These are phyloP conservation scores for Tinea semifulvella DNA, from an alignment of 2,888 invertebrate genomes.

Conservation along the genomic window DNA sequence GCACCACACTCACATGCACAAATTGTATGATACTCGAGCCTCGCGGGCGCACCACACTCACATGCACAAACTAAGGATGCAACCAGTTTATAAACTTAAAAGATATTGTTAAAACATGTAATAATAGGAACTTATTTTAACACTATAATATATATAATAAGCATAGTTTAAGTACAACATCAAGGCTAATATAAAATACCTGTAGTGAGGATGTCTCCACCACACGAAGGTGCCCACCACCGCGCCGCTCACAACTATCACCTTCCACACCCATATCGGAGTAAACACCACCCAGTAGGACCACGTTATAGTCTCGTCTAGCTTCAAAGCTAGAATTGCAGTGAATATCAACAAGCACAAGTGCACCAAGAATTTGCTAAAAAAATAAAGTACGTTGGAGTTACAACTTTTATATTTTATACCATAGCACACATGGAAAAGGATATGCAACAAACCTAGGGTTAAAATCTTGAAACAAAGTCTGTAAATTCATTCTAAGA, in stretches of 20 bases:
- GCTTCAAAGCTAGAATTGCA: slow-evolving; percentile 85
- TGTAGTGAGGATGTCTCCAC: slow-evolving; percentile 96
- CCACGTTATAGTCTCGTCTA: slow-evolving; percentile 91
- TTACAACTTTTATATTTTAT: not conserved
- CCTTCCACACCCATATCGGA: slow-evolving; percentile 98
- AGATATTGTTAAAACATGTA: too few species aligned
- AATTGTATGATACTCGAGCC: too few species aligned
- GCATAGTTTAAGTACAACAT: too few species aligned
- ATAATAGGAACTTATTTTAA: too few species aligned
- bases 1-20: too few species aligned
- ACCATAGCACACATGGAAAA: too few species aligned
- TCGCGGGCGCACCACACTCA: too few species aligned
- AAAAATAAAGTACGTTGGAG: slow-evolving; percentile 46
- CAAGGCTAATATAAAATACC: slow-evolving; percentile 56
- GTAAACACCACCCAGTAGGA: slow-evolving; percentile 96
- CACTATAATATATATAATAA: too few species aligned
- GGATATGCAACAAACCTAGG: slow-evolving; percentile 76
- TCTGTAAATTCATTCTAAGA: slow-evolving; percentile 84
- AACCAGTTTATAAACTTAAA: too few species aligned
- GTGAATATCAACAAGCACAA: slow-evolving; percentile 92
- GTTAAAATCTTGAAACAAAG: slow-evolving; percentile 90
- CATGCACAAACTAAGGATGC: too few species aligned
- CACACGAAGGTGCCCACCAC: slow-evolving; percentile 93
- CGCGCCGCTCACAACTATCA: slow-evolving; percentile 89
- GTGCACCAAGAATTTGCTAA: slow-evolving; percentile 97